Evolutionary conservation across 64 coral and sea anemone genomes (phyloP).

Genomic region (Stylophora pistillata): DNA sequence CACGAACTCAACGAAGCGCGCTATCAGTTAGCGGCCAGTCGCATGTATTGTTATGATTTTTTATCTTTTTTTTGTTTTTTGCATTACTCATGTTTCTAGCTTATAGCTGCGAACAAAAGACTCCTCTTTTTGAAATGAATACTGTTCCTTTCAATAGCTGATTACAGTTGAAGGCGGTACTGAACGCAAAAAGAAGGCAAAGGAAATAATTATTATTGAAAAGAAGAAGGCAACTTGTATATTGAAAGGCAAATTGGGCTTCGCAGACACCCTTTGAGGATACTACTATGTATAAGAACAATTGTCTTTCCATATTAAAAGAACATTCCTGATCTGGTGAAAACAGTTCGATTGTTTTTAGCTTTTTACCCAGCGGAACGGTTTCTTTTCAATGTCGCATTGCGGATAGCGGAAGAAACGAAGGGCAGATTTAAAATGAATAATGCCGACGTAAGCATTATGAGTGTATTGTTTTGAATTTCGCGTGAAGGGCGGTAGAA

Average conservation of each 20-base stretch:
- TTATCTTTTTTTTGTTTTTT: neutral
- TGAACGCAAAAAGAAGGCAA: neutral
- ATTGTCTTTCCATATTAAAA: neutral
- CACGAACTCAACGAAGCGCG: neutral
- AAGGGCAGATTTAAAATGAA: neutral
- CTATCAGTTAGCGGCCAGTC: neutral
- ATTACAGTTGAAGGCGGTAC: slow-evolving; percentile 30
- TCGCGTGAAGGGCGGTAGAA: neutral
- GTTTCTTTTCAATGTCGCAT: neutral
- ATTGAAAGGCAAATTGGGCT: neutral
- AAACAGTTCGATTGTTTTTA: neutral
- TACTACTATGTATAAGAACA: neutral
- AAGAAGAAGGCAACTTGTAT: slow-evolving; percentile 8
- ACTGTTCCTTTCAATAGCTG: neutral
- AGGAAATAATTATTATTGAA: neutral
- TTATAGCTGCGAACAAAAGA: neutral
- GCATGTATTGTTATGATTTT: neutral
- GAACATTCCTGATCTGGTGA: neutral
- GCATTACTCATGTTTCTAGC: neutral
- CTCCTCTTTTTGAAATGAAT: neutral
- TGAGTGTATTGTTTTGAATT: slow-evolving; percentile 7
- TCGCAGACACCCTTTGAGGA: neutral
- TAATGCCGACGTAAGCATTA: slow-evolving; percentile 19
- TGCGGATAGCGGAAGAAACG: neutral
- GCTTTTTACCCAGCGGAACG: neutral